Base-by-base conservation (phyloP, 2,888 invertebrate genomes). In the Drosophila colorata region DNA sequence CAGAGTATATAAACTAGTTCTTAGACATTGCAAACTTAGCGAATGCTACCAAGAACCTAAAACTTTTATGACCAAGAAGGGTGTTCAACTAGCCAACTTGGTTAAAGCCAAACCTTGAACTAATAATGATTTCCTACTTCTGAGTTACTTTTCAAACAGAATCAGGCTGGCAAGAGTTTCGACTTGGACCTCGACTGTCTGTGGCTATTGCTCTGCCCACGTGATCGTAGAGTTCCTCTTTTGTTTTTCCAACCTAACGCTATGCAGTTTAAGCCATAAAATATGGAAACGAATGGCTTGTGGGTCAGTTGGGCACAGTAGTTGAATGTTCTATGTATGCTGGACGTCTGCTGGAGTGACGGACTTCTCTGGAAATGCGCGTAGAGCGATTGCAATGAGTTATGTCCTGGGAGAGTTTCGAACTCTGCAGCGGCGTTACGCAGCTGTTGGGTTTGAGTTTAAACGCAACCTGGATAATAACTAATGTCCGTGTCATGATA, bases 271-370 rank as follows among this genome's bases (percentile, higher is more conserved):
- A 67, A 13, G 52, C 64, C 87, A 80, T 86, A 87, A 87, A 88
- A 76, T 70, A 74, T 75, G 69, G 65, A 67, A 88, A 88, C 53
- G 53, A 69, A 87, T 80, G 83, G 76, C 85, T 84, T 87, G 71
- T 87, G 73, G 85, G 85, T 86, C 89, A 86, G 72, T 87, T 84
- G 89, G 82, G 66, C 87, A 84, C 87, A 78, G 84, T 85, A 86
- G 83, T 82, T 68, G 61, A 23, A 11, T 14, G 60, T 59, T 41
- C n/a, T n/a, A n/a, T n/a, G 56, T 16, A 16, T 16, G 40, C 41
- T 43, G 35, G 8, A 4, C 46, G 76, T 41, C 41, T 1, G 67
- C 46, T 57, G 61, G 40, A 63, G 61, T 72, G 69, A 69, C 73
- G 63, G 61, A 69, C 61, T 72, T 76, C 69, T 63, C 53, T 46